Conservation (phyloP, 2,888 invertebrate genomes). For the Cosmopolites sordidus region DNA sequence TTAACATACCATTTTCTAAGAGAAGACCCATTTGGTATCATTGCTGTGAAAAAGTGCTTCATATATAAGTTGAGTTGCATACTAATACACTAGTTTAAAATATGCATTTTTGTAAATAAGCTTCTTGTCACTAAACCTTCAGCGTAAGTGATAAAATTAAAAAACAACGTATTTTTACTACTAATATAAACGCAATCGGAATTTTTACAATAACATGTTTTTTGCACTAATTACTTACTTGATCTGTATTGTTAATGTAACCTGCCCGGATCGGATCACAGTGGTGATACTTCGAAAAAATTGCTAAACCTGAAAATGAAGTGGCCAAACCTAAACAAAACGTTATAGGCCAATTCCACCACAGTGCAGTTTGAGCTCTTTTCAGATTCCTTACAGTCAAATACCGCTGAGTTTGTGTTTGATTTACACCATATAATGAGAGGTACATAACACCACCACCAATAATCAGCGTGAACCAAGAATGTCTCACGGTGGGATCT, state of each 20-base stretch:
- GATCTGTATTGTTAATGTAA: constrained; percentile 64
- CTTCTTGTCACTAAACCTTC: no score
- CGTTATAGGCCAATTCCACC: constrained; percentile 79
- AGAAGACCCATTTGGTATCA: no score
- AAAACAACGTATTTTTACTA: no score
- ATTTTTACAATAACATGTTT: no score
- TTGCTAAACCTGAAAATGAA: constrained; percentile 67
- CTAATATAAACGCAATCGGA: no score
- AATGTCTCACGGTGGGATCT: constrained; percentile 78
- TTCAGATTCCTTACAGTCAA: constrained; percentile 67
- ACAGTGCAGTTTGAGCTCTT: constrained; percentile 67
- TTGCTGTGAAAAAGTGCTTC: no score
- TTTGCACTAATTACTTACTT: no score
- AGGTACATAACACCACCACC: constrained; percentile 78
- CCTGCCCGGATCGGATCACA: constrained; percentile 73
- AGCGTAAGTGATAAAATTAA: no score
- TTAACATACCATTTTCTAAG: no score
- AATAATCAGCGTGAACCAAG: constrained; percentile 75
- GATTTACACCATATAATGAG: constrained; percentile 82
- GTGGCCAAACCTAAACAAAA: constrained; percentile 69
- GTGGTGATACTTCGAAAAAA: constrained; percentile 75
- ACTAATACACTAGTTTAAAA: no score
- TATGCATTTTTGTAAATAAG: no score
- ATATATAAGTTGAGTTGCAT: no score
- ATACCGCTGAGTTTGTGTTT: constrained; percentile 75